phyloP scores from a whole-genome alignment of 1,140 invertebrate genomes.

The Whitmania pigra region DNA sequence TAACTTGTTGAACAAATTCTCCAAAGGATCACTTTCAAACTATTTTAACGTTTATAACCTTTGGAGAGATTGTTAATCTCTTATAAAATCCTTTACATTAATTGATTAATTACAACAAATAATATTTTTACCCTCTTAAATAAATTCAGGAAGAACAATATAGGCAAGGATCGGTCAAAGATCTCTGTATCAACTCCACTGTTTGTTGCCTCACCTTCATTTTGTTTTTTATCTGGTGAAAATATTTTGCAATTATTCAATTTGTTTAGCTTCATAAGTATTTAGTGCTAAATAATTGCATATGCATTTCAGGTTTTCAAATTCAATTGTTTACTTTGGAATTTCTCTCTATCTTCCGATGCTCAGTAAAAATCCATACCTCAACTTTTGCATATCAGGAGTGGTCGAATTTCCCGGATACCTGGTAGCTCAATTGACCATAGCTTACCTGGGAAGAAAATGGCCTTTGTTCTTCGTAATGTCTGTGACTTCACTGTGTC shows the following conservation, averaged over 20 bases:
- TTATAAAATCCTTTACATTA: no score
- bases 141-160: no score
- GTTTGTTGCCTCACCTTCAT: background rate
- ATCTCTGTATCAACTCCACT: background rate
- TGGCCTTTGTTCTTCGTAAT: background rate
- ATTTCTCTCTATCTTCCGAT: conserved; percentile 46
- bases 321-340: conserved; percentile 52
- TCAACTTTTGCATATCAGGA: conserved; percentile 44
- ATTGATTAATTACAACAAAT: background rate
- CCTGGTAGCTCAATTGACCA: conserved; percentile 46
- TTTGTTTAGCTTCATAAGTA: background rate
- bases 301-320: conserved; percentile 50
- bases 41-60: no score
- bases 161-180: background rate
- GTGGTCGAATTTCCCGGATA: conserved; percentile 66
- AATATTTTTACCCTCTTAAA: no score
- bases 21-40: no score
- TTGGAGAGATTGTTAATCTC: no score
- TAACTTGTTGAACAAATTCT: no score
- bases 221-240: background rate
- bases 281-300: background rate
- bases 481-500: conserved; percentile 1
- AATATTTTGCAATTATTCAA: background rate
- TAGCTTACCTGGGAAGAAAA: conserved; percentile 24
- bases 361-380: conserved; percentile 36